phyloP scores from a whole-genome alignment of 2,888 invertebrate species.

The Protodeltote pygarga region DNA sequence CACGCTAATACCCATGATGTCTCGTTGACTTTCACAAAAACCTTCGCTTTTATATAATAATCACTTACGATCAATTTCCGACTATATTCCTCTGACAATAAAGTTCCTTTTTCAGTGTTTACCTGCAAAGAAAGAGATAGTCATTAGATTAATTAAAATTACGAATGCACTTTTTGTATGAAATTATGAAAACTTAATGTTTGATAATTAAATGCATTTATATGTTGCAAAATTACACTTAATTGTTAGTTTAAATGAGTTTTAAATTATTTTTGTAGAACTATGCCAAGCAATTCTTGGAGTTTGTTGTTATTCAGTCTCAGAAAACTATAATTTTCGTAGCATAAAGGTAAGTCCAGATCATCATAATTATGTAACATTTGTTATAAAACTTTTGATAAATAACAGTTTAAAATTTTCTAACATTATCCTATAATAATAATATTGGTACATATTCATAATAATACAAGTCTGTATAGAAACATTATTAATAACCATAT shows the following conservation, averaged over 20 bases:
- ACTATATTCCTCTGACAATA: not conserved
- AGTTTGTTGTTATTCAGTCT: too few species aligned
- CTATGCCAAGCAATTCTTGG: too few species aligned
- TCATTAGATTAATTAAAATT: conserved; percentile 46
- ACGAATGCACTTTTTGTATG: conserved; percentile 26
- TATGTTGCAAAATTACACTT: conserved; percentile 8
- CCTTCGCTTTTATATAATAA: conserved; percentile 39
- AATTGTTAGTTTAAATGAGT: conserved; percentile 4
- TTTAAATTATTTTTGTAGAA: too few species aligned
- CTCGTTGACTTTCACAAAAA: conserved; percentile 42
- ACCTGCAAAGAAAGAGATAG: conserved; percentile 48
- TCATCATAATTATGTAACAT: too few species aligned
- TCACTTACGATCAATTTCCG: conserved; percentile 12
- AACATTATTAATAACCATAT: too few species aligned
- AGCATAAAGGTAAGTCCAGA: too few species aligned
- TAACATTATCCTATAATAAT: too few species aligned
- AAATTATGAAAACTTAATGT: conserved; percentile 24
- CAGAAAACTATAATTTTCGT: too few species aligned
- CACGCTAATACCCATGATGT: conserved; percentile 39
- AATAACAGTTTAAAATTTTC: too few species aligned
- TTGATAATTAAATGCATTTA: conserved; percentile 20
- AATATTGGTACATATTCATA: too few species aligned
- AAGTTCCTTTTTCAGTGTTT: conserved; percentile 24
- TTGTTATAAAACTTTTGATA: too few species aligned
- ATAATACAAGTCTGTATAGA: too few species aligned